Evolutionary conservation across 2,113 vertebrate genomes (phyloP).

Genomic region (Neolamprologus devosi): DNA sequence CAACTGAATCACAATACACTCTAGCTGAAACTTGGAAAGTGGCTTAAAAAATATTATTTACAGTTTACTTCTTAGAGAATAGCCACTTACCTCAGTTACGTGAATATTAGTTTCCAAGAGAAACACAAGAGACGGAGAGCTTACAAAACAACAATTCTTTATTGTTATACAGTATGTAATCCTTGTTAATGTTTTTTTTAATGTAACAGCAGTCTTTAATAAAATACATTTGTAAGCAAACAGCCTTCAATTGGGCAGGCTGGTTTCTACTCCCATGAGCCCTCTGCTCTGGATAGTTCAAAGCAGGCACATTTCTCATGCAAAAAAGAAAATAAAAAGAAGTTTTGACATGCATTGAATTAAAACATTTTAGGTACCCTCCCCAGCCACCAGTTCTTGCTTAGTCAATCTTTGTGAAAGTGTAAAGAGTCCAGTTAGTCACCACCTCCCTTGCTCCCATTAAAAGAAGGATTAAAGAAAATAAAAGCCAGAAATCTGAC

Average conservation of each 20-base stretch:
- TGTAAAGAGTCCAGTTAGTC: background rate
- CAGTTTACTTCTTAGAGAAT: background rate
- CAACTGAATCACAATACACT: background rate
- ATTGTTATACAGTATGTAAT: slow-evolving; percentile 58
- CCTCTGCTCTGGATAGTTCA: slow-evolving; percentile 15
- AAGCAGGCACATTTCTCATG: slow-evolving; percentile 76
- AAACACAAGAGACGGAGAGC: slow-evolving; percentile 14
- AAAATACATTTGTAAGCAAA: slow-evolving; percentile 71
- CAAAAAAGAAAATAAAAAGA: slow-evolving; percentile 57
- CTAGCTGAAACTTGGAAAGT: background rate
- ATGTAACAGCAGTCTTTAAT: slow-evolving; percentile 67
- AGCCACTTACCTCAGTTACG: background rate
- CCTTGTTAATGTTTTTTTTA: slow-evolving; percentile 42
- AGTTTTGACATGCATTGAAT: slow-evolving; percentile 71
- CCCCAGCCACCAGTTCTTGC: background rate
- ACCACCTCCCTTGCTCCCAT: background rate
- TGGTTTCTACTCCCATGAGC: background rate
- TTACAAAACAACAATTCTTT: slow-evolving; percentile 72
- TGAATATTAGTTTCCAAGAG: background rate
- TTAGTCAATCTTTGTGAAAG: background rate
- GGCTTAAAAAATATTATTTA: background rate
- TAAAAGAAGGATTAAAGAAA: too few species aligned
- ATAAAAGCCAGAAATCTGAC: slow-evolving; percentile 49
- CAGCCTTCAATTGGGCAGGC: slow-evolving; percentile 2
- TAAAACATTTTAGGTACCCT: background rate